Evolutionary conservation across 37 sponge, comb jelly and placozoan genomes (phyloP), one percentile per base, ranked within the genome.

Genomic region (Spongilla lacustris): DNA sequence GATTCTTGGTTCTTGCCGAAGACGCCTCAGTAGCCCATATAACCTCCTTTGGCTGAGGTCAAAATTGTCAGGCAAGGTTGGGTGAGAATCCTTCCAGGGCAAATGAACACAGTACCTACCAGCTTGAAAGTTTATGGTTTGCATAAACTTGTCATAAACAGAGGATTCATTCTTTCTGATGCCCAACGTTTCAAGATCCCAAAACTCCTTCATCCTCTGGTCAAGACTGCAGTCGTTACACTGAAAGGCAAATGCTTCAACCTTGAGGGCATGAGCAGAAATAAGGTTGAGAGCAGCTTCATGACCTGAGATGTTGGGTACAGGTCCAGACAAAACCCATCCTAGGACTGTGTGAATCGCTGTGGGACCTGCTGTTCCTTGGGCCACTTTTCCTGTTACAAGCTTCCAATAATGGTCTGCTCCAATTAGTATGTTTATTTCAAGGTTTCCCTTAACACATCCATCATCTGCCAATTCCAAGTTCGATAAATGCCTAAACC

Each of bases 241-340:
- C 9, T 36, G 26, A 28, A 37, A 22, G 2, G 82, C 5, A 66
- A 27, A 33, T 26, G 82, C 29, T 22, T 78, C 50, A 70, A 81
- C 36, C 37, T 68, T 70, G 10, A 69, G 48, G 26, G 71, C 82
- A 38, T 81, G 82, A 30, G 68, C 68, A 26, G 81, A 50, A 23
- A 33, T 66, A 26, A 80, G 30, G 36, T 31, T 76, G 36, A 76
- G 38, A 36, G 11, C 27, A 41, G 80, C 49, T 9, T 30, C 36
- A 66, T 30, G 58, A 31, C 49, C 67, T 66, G n/a, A 37, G 31
- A 22, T 9, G 34, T 75, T 33, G 58, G 73, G 73, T 72, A 31
- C 71, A 25, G 71, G 82, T 69, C 82, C 82, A 50, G 72, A 81
- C n/a, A 81, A 58, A 24, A 81, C 82, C 82, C 84, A n/a, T n/a